These are phyloP conservation scores for Globicephala melas DNA, from an alignment of 2,113 vertebrate genomes.

Conservation along the genomic window DNA sequence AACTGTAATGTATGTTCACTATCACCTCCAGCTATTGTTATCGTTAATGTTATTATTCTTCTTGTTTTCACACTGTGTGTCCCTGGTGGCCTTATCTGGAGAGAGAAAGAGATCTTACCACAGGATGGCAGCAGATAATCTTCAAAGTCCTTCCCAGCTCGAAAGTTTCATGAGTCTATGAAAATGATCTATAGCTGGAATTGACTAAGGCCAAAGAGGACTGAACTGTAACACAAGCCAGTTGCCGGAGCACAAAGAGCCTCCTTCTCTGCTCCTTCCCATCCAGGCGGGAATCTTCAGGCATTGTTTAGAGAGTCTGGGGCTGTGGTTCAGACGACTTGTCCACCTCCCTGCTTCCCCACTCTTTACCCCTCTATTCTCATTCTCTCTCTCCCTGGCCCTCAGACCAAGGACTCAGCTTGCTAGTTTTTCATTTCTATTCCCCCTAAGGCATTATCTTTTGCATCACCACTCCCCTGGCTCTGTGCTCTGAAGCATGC, in stretches of 20 bases:
- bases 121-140: conserved; percentile 51
- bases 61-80: not conserved
- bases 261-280: not conserved
- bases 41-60: not conserved
- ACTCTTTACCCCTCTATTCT: not conserved
- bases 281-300: not conserved
- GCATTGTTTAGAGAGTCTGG: not conserved
- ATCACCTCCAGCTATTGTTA: not conserved
- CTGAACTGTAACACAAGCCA: not conserved
- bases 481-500: not conserved
- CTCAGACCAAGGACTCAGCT: not conserved
- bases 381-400: not conserved
- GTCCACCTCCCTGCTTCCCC: not conserved
- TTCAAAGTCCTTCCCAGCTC: not conserved
- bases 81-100: not conserved
- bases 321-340: not conserved
- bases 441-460: not conserved
- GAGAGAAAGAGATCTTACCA: not conserved
- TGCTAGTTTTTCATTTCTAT: not conserved
- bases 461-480: not conserved
- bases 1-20: not conserved
- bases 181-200: not conserved
- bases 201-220: not conserved
- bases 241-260: not conserved
- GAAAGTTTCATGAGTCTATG: not conserved